phyloP scores from a whole-genome alignment of 2,797 vertebrate species.

The Cryptoblepharus egeriae region DNA sequence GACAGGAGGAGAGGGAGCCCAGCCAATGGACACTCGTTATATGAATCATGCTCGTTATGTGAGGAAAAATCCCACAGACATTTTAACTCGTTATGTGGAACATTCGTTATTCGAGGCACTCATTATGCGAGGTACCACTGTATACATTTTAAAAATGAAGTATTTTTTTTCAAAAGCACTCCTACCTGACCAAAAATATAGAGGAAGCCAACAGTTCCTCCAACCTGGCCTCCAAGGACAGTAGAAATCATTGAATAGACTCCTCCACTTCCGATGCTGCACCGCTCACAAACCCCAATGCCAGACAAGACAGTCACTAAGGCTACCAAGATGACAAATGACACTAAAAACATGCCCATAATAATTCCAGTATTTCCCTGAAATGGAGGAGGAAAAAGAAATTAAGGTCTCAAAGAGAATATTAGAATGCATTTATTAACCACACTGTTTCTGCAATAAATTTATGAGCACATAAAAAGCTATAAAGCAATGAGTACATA shows the following conservation, averaged over 20 bases:
- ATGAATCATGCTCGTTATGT: too few species aligned
- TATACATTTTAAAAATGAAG: neutral
- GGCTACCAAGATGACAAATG: slow-evolving; percentile 89
- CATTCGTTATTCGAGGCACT: too few species aligned
- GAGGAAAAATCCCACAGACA: too few species aligned
- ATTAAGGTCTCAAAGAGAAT: neutral
- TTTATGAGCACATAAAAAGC: neutral
- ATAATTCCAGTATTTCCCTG: slow-evolving; percentile 96
- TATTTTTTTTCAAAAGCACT: neutral
- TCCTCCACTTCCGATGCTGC: slow-evolving; percentile 87
- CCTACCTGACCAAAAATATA: slow-evolving; percentile 97
- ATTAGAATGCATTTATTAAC: neutral
- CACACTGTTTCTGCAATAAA: neutral
- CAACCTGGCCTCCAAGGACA: slow-evolving; percentile 88
- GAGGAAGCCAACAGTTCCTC: slow-evolving; percentile 92
- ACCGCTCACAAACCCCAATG: slow-evolving; percentile 88
- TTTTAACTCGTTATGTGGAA: too few species aligned
- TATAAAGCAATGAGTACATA: too few species aligned
- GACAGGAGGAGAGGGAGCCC: too few species aligned
- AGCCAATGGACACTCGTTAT: too few species aligned
- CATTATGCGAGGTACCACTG: too few species aligned
- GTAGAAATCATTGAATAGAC: slow-evolving; percentile 97
- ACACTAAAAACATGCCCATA: slow-evolving; percentile 92
- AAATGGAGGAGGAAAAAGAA: neutral
- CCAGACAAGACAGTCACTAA: slow-evolving; percentile 93